A percentile compares a stretch with the other conserved stretches of the same genome.
phyloP scores from a whole-genome alignment of 2,797 vertebrate species.

The Rhynchotus rufescens region DNA sequence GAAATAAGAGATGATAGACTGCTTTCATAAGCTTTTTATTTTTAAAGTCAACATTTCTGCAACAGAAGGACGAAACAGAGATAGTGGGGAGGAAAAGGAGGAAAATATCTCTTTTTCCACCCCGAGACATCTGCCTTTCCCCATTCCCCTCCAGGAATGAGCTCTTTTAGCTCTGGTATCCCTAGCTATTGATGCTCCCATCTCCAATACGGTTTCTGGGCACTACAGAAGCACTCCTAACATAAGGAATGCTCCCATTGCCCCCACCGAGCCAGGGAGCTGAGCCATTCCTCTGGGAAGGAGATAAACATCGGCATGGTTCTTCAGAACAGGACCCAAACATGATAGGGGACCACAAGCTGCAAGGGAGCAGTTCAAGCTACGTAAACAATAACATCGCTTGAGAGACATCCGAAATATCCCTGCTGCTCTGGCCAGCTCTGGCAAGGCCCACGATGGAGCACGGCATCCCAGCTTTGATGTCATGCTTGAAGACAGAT shows the following conservation, averaged over 20 bases:
- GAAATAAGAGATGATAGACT: neutral
- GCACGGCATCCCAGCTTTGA: neutral
- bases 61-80: neutral
- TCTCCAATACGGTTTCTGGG: neutral
- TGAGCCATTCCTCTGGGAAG: accelerated
- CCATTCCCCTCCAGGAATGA: neutral
- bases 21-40: neutral
- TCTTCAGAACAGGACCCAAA: neutral
- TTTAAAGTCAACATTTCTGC: neutral
- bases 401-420: neutral
- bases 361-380: neutral
- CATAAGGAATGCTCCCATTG: neutral
- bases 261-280: neutral
- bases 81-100: neutral
- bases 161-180: neutral
- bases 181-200: neutral
- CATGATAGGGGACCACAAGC: accelerated
- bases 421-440: neutral
- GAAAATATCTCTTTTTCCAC: neutral
- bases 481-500: neutral
- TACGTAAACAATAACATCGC: neutral
- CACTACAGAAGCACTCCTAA: neutral
- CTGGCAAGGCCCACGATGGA: neutral
- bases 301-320: neutral
- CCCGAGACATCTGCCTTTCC: neutral